phyloP scores from a whole-genome alignment of 2,797 vertebrate genomes.

The Xiphorhynchus erythropygius region DNA sequence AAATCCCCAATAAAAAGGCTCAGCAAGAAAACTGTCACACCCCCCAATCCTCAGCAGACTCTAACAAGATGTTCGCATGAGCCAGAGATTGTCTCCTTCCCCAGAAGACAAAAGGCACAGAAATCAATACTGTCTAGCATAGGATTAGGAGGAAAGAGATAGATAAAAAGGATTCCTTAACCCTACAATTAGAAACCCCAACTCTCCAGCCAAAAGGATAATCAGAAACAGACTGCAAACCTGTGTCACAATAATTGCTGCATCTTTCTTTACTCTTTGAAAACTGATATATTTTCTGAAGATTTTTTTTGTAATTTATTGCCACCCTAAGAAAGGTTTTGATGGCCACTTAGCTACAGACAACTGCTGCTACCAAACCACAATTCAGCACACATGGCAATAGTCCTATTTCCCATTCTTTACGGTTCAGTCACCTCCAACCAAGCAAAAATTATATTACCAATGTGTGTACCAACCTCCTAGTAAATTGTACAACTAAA shows the following conservation, averaged over 20 bases:
- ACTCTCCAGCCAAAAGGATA: constrained; percentile 56
- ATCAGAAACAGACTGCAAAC: constrained; percentile 59
- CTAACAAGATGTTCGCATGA: constrained; percentile 73
- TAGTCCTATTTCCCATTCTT: constrained; percentile 52
- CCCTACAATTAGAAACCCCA: constrained; percentile 62
- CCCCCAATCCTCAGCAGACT: constrained; percentile 73
- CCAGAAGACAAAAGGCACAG: constrained; percentile 72
- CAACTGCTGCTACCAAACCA: constrained; percentile 35
- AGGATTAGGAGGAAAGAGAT: constrained; percentile 64
- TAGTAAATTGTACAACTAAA: constrained; percentile 62
- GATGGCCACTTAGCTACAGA: constrained; percentile 58
- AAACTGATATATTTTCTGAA: constrained; percentile 64
- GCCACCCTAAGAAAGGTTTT: constrained; percentile 7
- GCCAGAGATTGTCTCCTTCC: constrained; percentile 61
- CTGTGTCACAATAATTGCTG: constrained; percentile 35
- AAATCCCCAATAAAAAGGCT: constrained; percentile 72
- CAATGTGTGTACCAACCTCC: constrained; percentile 55
- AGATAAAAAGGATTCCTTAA: constrained; percentile 72
- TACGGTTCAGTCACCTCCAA: constrained; percentile 66
- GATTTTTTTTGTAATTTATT: constrained; percentile 15
- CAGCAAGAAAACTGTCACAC: constrained; percentile 68
- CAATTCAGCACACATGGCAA: constrained; percentile 60
- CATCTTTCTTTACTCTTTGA: constrained; percentile 51
- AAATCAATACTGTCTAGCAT: constrained; percentile 60
- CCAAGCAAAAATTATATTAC: constrained; percentile 69